phyloP scores from a whole-genome alignment of 2,113 vertebrate genomes.

The Neolamprologus variostigma region DNA sequence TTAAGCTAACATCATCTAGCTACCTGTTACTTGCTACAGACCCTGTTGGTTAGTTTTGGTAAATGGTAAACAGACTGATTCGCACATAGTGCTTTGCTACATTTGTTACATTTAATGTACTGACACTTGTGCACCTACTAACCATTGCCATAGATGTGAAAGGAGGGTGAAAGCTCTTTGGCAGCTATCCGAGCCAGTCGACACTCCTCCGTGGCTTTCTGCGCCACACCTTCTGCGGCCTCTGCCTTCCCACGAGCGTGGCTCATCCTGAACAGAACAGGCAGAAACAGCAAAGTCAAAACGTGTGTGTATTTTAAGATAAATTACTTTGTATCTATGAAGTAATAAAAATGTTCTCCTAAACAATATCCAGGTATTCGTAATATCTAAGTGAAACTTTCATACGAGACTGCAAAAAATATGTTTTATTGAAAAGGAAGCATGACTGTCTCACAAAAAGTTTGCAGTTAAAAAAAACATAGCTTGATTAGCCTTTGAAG shows the following conservation, averaged over 20 bases:
- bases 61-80: background rate
- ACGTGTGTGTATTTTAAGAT: background rate
- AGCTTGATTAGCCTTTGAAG: background rate
- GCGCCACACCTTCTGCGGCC: constrained; percentile 84
- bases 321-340: background rate
- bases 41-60: background rate
- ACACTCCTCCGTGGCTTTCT: constrained; percentile 90
- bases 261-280: constrained; percentile 78
- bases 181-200: constrained; percentile 91
- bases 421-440: background rate
- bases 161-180: constrained; percentile 97
- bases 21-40: background rate
- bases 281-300: background rate
- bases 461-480: background rate
- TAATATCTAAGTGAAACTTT: background rate
- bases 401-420: background rate
- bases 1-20: background rate
- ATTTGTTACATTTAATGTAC: background rate
- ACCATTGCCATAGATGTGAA: constrained; percentile 95
- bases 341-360: background rate
- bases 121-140: constrained; percentile 48
- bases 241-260: constrained; percentile 93
- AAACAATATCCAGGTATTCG: background rate
- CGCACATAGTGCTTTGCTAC: background rate
- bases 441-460: background rate